Evolutionary conservation across 2,113 vertebrate species (phyloP).

Genomic region (Apaloderma vittatum): DNA sequence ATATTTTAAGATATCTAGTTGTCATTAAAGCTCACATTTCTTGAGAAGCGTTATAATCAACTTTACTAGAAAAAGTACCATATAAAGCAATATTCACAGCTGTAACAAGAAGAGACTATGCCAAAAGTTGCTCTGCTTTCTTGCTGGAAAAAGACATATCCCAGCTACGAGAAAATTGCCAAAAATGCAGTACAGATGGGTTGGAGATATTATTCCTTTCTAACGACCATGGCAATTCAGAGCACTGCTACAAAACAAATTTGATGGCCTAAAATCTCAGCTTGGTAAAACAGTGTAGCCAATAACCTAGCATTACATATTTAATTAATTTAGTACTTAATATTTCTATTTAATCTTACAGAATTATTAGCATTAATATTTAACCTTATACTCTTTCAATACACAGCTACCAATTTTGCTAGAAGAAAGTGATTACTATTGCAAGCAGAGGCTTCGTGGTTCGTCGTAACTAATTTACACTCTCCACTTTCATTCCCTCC

Average conservation of each 20-base stretch:
- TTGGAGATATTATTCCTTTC: not conserved
- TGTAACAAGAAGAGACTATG: not conserved
- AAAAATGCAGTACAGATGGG: not conserved
- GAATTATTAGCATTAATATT: not conserved
- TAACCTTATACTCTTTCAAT: not conserved
- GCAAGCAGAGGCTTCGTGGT: not conserved
- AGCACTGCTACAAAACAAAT: not conserved
- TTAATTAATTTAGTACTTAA: not conserved
- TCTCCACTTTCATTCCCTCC: not conserved
- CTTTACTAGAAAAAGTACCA: not conserved
- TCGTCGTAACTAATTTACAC: rapidly evolving
- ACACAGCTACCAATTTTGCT: not conserved
- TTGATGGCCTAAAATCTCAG: not conserved
- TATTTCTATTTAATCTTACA: not conserved
- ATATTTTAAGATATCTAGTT: not conserved
- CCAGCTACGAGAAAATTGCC: not conserved
- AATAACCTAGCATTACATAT: not conserved
- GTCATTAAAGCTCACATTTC: not conserved
- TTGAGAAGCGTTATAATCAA: not conserved
- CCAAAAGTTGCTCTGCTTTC: not conserved
- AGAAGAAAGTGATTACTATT: not conserved
- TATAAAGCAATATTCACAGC: not conserved
- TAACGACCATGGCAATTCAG: not conserved
- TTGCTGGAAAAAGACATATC: not conserved
- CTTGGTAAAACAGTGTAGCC: not conserved